These are phyloP conservation scores for Drosophila biarmipes DNA, from an alignment of 1,140 invertebrate genomes.

Conservation along the genomic window DNA sequence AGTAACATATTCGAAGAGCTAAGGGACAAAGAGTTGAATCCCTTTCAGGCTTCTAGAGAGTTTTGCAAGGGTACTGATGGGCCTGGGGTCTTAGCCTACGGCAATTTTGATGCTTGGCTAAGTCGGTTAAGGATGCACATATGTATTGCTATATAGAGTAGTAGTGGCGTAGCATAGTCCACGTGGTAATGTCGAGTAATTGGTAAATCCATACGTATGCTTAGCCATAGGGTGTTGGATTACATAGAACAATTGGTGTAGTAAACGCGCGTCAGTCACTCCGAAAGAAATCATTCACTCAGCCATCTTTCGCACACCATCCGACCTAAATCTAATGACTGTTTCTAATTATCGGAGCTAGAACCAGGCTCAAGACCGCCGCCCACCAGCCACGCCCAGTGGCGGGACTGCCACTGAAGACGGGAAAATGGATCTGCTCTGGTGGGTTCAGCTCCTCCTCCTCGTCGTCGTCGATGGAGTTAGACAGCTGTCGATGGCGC, in stretches of 20 bases:
- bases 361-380: not conserved
- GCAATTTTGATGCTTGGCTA: conserved; percentile 69
- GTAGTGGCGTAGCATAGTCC: conserved; percentile 59
- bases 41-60: conserved; percentile 1
- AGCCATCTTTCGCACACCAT: conserved; percentile 10
- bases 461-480: conserved; percentile 80
- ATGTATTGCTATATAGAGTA: conserved; percentile 63
- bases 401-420: conserved; percentile 61
- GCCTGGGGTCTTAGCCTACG: conserved; percentile 37
- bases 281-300: conserved; percentile 31
- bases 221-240: conserved; percentile 44
- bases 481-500: conserved; percentile 77
- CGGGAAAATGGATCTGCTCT: conserved; percentile 84
- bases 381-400: conserved; percentile 14
- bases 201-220: conserved; percentile 43
- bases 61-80: conserved; percentile 27
- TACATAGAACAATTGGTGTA: conserved; percentile 53
- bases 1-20: conserved; percentile 49
- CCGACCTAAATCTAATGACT: conserved; percentile 49
- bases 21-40: conserved; percentile 20
- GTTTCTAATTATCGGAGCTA: conserved; percentile 40
- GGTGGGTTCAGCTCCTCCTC: conserved; percentile 83
- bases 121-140: conserved; percentile 74
- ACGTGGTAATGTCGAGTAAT: conserved; percentile 53
- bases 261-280: conserved; percentile 35